phyloP scores from a whole-genome alignment of 2,888 invertebrate genomes.

The Cantharis rustica region DNA sequence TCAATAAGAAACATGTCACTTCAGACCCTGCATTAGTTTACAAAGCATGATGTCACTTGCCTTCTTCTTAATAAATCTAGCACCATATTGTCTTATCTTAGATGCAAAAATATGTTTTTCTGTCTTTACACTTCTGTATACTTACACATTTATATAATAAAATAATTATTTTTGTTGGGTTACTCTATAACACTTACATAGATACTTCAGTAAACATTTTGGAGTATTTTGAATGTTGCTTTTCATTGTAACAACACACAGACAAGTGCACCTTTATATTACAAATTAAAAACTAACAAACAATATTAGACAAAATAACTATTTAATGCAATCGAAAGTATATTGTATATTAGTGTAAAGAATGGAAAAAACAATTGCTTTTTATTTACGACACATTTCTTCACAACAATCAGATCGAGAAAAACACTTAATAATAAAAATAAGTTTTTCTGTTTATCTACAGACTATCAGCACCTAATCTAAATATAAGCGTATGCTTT shows the following conservation, averaged over 20 bases:
- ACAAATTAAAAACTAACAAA: slow-evolving; percentile 8
- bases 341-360: slow-evolving; percentile 19
- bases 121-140: slow-evolving; percentile 29
- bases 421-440: slow-evolving; percentile 29
- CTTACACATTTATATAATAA: slow-evolving; percentile 32
- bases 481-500: slow-evolving; percentile 25
- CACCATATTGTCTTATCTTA: slow-evolving; percentile 36
- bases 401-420: slow-evolving; percentile 31
- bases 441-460: slow-evolving; percentile 23
- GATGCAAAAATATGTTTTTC: slow-evolving; percentile 34
- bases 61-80: slow-evolving; percentile 32
- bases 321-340: neutral
- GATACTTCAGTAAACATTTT: slow-evolving; percentile 14
- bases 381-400: slow-evolving; percentile 18
- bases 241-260: neutral
- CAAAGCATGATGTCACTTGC: slow-evolving; percentile 32
- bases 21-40: slow-evolving; percentile 34
- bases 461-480: slow-evolving; percentile 27
- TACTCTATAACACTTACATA: slow-evolving; percentile 20
- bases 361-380: slow-evolving; percentile 7
- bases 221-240: slow-evolving; percentile 1
- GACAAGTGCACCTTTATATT: neutral
- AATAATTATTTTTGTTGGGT: slow-evolving; percentile 33
- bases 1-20: slow-evolving; percentile 25
- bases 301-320: neutral